Conservation (phyloP, 1,140 invertebrate species). For the Drusus annulatus region DNA sequence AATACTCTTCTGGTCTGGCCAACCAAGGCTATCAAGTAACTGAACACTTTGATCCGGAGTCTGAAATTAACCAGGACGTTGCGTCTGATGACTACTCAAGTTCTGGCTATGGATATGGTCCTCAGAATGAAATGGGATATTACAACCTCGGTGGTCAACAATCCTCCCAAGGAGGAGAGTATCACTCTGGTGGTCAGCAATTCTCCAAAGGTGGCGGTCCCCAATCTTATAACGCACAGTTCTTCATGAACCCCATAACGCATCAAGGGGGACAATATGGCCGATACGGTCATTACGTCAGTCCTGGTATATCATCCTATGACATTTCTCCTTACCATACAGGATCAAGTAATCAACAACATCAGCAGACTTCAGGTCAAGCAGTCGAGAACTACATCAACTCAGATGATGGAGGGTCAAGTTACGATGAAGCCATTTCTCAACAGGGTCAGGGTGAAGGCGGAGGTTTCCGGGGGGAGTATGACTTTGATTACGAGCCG, state of each 20-base stretch:
- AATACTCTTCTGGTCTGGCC: conserved; percentile 26
- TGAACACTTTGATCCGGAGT: conserved; percentile 64
- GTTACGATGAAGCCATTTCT: background rate
- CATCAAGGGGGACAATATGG: conserved; percentile 23
- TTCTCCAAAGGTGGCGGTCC: background rate
- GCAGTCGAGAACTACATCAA: background rate
- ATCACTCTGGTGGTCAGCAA: background rate
- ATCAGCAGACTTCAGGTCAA: background rate
- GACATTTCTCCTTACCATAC: conserved; percentile 53
- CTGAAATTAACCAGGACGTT: conserved; percentile 51
- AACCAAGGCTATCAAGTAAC: conserved; percentile 63
- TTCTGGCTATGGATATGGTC: conserved; percentile 38
- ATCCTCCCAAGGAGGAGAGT: background rate
- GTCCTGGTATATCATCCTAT: conserved; percentile 40
- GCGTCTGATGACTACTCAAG: conserved; percentile 37
- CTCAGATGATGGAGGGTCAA: background rate
- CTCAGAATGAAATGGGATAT: conserved; percentile 1
- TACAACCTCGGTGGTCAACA: no score
- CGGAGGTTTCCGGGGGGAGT: background rate
- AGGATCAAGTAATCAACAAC: background rate
- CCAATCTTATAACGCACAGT: background rate
- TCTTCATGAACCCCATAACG: conserved; percentile 48
- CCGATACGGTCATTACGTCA: conserved; percentile 11
- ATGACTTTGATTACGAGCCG: conserved; percentile 9
- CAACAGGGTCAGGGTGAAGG: background rate